phyloP scores from a whole-genome alignment of 2,888 invertebrate species.

The Philopedon plagiatum region DNA sequence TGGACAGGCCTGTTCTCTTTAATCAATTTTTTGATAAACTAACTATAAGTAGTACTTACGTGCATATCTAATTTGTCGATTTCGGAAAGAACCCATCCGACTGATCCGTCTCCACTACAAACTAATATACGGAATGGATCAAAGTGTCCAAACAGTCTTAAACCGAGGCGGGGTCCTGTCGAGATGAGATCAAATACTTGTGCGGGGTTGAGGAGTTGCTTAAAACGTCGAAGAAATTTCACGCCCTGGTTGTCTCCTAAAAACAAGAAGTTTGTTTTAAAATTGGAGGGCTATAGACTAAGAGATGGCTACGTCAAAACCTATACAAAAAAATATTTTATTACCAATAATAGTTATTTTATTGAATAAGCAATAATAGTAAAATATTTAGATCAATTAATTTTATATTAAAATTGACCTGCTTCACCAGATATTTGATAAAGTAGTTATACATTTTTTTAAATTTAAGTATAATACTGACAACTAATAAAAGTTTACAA shows the following conservation, averaged over 20 bases:
- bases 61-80: slow-evolving; percentile 96
- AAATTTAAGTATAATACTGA: no score
- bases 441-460: no score
- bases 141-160: slow-evolving; percentile 93
- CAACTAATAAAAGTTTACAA: no score
- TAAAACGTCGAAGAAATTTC: slow-evolving; percentile 94
- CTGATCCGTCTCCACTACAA: slow-evolving; percentile 98
- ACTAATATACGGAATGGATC: slow-evolving; percentile 96
- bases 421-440: no score
- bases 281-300: background rate
- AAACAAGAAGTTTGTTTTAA: slow-evolving; percentile 34
- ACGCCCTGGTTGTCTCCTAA: slow-evolving; percentile 97
- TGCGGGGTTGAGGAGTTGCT: slow-evolving; percentile 95
- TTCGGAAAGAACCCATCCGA: slow-evolving; percentile 98
- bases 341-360: no score
- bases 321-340: no score
- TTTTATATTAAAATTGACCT: no score
- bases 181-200: slow-evolving; percentile 98
- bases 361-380: no score
- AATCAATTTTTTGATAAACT: no score
- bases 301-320: no score
- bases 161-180: slow-evolving; percentile 85
- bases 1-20: no score
- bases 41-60: slow-evolving; percentile 78
- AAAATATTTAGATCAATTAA: no score